Percentiles rank a stretch among this genome's conserved stretches.
phyloP scores from a whole-genome alignment of 2,888 invertebrate genomes.

The Ormyrus labotus region DNA sequence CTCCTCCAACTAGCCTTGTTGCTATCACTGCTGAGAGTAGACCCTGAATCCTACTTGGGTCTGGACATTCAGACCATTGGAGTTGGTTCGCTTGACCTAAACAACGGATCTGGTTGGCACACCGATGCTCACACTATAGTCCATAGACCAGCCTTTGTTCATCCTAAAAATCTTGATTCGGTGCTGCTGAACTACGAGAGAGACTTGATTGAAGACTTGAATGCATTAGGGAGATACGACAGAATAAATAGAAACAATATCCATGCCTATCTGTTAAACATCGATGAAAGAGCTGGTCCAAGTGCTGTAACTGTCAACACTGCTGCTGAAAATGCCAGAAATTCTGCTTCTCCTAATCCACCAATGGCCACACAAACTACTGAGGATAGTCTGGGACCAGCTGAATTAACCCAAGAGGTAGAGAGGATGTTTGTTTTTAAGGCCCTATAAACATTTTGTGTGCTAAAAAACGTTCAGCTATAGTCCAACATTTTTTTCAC shows the following conservation, averaged over 20 bases:
- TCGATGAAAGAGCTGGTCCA: constrained; percentile 74
- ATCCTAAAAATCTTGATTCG: constrained; percentile 85
- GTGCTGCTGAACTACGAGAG: constrained; percentile 84
- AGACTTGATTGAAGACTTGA: constrained; percentile 84
- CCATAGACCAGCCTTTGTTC: constrained; percentile 81
- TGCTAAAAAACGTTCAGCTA: constrained; percentile 11
- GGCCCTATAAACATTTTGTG: constrained; percentile 19
- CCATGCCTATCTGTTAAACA: constrained; percentile 81
- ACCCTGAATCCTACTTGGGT: constrained; percentile 83
- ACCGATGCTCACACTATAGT: constrained; percentile 78
- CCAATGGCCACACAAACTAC: constrained; percentile 62
- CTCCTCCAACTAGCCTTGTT: constrained; percentile 88
- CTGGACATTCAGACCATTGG: constrained; percentile 79
- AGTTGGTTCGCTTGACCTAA: constrained; percentile 77
- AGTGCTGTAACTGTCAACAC: constrained; percentile 61
- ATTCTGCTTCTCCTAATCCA: constrained; percentile 64
- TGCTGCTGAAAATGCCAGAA: constrained; percentile 60
- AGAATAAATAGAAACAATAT: constrained; percentile 78
- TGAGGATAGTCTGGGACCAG: constrained; percentile 61
- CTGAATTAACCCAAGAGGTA: constrained; percentile 77
- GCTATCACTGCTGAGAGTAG: constrained; percentile 86
- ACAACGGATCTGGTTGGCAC: constrained; percentile 84
- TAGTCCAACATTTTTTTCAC: constrained; percentile 21
- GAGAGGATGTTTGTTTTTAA: constrained; percentile 39
- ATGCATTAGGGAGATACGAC: constrained; percentile 82